A percentile compares a stretch with the other conserved stretches of the same genome.
Evolutionary conservation across 2,113 vertebrate genomes (phyloP).

Genomic region (Neomonachus schauinslandi): DNA sequence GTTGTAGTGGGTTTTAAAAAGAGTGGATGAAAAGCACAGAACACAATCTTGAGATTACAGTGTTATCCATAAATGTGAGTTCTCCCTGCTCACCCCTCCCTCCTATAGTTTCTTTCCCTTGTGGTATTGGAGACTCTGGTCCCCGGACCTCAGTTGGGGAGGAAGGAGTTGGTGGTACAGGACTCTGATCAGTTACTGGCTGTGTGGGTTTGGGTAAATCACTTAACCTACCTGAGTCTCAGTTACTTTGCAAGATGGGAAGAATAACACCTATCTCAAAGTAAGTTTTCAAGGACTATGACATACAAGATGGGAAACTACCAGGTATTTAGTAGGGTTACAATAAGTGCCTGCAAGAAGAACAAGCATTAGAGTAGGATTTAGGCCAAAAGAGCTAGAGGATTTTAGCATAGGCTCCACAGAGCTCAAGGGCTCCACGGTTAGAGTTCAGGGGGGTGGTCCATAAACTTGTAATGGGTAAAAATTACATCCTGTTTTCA

Average conservation of each 20-base stretch:
- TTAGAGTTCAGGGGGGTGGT: not conserved
- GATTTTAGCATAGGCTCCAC: not conserved
- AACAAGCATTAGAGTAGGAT: not conserved
- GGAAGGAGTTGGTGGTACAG: not conserved
- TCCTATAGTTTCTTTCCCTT: not conserved
- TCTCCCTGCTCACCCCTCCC: not conserved
- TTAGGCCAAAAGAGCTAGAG: not conserved
- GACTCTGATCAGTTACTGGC: not conserved
- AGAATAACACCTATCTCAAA: not conserved
- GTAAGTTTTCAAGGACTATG: slow-evolving; percentile 15
- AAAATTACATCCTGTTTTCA: slow-evolving; percentile 1
- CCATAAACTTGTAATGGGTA: not conserved
- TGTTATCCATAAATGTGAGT: not conserved
- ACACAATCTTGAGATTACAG: not conserved
- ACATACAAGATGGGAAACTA: not conserved
- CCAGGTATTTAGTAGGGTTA: not conserved
- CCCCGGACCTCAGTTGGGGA: not conserved
- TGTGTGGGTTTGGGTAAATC: not conserved
- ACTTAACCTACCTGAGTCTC: slow-evolving; percentile 6
- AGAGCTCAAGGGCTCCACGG: not conserved
- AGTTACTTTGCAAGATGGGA: not conserved
- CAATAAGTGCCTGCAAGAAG: slow-evolving; percentile 2
- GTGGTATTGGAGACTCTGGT: not conserved
- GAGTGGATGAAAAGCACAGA: not conserved
- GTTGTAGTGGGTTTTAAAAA: not conserved